phyloP scores from a whole-genome alignment of 2,113 vertebrate species.

The Micronycteris hirsuta region DNA sequence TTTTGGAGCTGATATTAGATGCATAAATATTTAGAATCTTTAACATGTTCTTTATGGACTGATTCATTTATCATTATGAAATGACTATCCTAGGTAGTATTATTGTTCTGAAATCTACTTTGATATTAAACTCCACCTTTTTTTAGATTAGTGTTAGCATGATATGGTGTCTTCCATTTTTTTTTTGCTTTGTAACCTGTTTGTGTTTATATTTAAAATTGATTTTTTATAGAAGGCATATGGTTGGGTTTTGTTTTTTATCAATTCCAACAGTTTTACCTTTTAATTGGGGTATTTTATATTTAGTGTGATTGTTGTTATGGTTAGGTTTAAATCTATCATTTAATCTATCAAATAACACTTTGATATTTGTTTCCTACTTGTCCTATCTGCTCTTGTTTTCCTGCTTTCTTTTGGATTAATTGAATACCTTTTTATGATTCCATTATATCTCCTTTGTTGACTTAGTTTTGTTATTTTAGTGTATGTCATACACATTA shows the following conservation, averaged over 20 bases:
- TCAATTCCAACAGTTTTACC: not conserved
- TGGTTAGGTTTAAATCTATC: not conserved
- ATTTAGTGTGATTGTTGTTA: not conserved
- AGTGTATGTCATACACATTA: not conserved
- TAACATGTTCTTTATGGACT: not conserved
- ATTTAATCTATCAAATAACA: not conserved
- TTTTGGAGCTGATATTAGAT: not conserved
- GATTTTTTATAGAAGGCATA: not conserved
- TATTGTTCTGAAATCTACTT: not conserved
- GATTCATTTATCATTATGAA: not conserved
- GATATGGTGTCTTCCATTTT: not conserved
- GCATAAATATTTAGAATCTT: not conserved
- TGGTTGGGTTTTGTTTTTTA: not conserved
- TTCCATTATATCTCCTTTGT: not conserved
- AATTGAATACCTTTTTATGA: not conserved
- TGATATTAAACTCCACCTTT: not conserved
- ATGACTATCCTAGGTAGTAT: not conserved
- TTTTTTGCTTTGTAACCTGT: not conserved
- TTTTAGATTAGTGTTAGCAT: not conserved
- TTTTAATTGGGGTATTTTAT: not conserved
- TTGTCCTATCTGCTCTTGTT: not conserved
- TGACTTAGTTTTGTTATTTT: not conserved
- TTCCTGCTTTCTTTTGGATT: not conserved
- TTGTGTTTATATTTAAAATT: constrained; percentile 16
- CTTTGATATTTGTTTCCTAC: not conserved